Conservation (phyloP, 2,888 invertebrate species). For the Drosophila anomelani region DNA sequence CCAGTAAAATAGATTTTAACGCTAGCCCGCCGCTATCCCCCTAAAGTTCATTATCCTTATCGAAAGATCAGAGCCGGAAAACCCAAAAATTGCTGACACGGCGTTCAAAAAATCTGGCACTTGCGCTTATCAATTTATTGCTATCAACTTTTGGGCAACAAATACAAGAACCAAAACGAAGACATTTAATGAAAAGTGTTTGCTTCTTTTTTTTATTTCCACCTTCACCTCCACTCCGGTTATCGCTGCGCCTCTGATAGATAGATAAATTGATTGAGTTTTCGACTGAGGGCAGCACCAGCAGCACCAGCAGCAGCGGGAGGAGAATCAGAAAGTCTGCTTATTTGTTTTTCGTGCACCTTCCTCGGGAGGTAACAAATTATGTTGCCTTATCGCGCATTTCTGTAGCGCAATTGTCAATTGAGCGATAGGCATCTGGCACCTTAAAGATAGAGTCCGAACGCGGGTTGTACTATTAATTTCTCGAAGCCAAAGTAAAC, state of each 20-base stretch:
- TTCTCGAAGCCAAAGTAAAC: slow-evolving; percentile 51
- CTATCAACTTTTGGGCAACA: slow-evolving; percentile 57
- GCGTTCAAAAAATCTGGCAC: slow-evolving; percentile 59
- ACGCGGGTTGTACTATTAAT: slow-evolving; percentile 45
- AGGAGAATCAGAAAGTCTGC: slow-evolving; percentile 32
- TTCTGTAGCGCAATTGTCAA: slow-evolving; percentile 76
- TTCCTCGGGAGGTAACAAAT: slow-evolving; percentile 53
- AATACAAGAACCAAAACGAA: slow-evolving; percentile 31
- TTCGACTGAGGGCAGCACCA: slow-evolving; percentile 10
- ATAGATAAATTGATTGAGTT: slow-evolving; percentile 79
- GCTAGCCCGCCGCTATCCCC: slow-evolving; percentile 11
- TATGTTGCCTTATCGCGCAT: slow-evolving; percentile 68
- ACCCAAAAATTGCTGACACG: slow-evolving; percentile 30
- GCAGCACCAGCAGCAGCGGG: too few species aligned
- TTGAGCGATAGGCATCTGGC: slow-evolving; percentile 71
- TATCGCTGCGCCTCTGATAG: slow-evolving; percentile 58
- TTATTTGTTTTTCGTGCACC: slow-evolving; percentile 42
- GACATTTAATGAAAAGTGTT: slow-evolving; percentile 78
- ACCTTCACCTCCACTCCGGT: slow-evolving; percentile 39
- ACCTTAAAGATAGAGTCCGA: slow-evolving; percentile 42
- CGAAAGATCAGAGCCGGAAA: slow-evolving; percentile 30
- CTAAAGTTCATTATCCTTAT: slow-evolving; percentile 36
- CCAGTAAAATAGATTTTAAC: slow-evolving; percentile 60
- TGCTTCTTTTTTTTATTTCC: slow-evolving; percentile 27
- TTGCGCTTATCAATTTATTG: slow-evolving; percentile 76